Conservation (phyloP, 1,140 invertebrate species). For the Solenopsis fugax region DNA sequence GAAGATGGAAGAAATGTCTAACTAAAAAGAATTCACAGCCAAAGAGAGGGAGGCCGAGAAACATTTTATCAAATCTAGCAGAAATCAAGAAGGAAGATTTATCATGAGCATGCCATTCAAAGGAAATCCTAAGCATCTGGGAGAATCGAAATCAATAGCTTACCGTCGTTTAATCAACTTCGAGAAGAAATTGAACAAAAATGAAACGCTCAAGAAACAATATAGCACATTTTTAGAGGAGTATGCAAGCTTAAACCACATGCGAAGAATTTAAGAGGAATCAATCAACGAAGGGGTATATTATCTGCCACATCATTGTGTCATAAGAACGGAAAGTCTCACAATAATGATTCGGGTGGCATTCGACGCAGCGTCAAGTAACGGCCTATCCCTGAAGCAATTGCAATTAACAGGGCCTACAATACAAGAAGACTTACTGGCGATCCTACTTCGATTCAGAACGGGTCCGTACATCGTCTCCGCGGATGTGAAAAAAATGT, state of each 20-base stretch:
- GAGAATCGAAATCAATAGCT: not conserved
- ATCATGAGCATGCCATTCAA: not conserved
- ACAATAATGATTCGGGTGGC: not conserved
- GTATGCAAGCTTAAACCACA: not conserved
- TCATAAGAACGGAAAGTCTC: not conserved
- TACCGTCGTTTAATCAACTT: not conserved
- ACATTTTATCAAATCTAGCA: no score
- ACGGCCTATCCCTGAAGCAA: not conserved
- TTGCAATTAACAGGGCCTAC: not conserved
- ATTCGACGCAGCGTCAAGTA: not conserved
- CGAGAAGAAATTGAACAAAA: not conserved
- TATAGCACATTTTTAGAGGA: not conserved
- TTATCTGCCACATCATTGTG: not conserved
- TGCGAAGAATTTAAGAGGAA: not conserved
- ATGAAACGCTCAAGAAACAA: not conserved
- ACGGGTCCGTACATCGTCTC: not conserved
- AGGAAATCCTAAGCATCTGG: not conserved
- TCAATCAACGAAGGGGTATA: not conserved
- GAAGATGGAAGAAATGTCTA: no score
- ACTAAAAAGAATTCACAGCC: no score
- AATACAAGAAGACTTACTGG: not conserved
- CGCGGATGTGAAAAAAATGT: no score
- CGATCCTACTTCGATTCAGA: not conserved
- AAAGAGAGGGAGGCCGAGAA: no score
- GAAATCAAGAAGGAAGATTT: not conserved